These are phyloP conservation scores for Elmis aenea DNA, from an alignment of 2,888 invertebrate genomes.

Conservation along the genomic window DNA sequence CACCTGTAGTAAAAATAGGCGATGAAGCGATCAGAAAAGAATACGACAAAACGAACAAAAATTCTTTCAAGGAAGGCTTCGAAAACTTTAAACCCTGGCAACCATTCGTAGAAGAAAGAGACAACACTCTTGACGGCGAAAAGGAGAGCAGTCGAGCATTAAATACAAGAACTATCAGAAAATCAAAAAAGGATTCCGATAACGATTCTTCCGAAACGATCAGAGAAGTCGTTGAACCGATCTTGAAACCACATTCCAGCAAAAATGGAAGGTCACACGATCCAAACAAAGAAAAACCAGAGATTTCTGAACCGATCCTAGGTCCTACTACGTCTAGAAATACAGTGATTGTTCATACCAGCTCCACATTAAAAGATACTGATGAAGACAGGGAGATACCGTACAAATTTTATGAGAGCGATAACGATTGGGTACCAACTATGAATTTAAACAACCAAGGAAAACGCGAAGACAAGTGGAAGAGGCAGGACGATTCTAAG, in stretches of 20 bases:
- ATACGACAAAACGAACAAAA: conserved; percentile 25
- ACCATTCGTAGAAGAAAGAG: conserved; percentile 46
- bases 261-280: conserved; percentile 51
- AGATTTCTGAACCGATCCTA: conserved; percentile 64
- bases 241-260: conserved; percentile 58
- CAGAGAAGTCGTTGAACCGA: conserved; percentile 69
- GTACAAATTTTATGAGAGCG: conserved; percentile 35
- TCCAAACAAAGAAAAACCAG: conserved; percentile 44
- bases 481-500: conserved; percentile 37
- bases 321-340: conserved; percentile 37
- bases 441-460: conserved; percentile 30
- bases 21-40: conserved; percentile 37
- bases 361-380: conserved; percentile 43
- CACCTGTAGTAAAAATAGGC: conserved; percentile 44
- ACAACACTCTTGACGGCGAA: conserved; percentile 49
- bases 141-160: conserved; percentile 58
- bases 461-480: conserved; percentile 37
- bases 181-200: conserved; percentile 8
- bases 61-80: conserved; percentile 42
- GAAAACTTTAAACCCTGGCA: conserved; percentile 50
- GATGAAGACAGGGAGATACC: conserved; percentile 37
- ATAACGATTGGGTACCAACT: conserved; percentile 42
- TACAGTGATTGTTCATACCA: conserved; percentile 22
- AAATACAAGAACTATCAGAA: conserved; percentile 37
- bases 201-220: conserved; percentile 16